Evolutionary conservation across 2,888 invertebrate genomes (phyloP).

Genomic region (Ptilodon capucinus): DNA sequence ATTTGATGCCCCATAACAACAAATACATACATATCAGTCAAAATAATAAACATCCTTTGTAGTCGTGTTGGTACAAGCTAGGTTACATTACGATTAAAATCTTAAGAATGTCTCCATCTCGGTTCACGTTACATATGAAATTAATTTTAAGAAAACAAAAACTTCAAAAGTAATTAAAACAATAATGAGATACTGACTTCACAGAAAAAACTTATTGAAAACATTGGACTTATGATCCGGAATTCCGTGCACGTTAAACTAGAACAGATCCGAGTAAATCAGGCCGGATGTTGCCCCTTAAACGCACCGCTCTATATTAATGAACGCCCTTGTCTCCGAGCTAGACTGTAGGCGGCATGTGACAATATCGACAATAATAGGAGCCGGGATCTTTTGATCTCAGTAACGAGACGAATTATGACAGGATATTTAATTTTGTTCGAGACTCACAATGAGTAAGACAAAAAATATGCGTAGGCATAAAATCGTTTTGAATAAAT

Average conservation of each 20-base stretch:
- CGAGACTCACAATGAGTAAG: neutral
- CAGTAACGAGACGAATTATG: constrained; percentile 29
- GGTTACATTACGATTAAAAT: too few species aligned
- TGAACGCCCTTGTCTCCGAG: constrained; percentile 24
- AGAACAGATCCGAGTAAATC: constrained; percentile 11
- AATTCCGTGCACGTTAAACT: constrained; percentile 2
- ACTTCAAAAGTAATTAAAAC: too few species aligned
- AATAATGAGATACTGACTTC: too few species aligned
- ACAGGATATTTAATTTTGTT: constrained; percentile 34
- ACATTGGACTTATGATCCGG: neutral
- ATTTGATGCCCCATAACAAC: too few species aligned
- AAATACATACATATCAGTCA: too few species aligned
- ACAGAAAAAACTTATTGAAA: too few species aligned
- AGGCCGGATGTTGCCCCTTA: constrained; percentile 17
- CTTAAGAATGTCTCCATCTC: too few species aligned
- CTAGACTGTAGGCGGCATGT: constrained; percentile 15
- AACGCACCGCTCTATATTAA: constrained; percentile 23
- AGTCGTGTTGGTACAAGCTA: too few species aligned
- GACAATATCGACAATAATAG: constrained; percentile 31
- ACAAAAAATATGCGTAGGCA: too few species aligned
- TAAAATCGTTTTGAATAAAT: neutral
- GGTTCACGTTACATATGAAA: too few species aligned
- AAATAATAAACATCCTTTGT: too few species aligned
- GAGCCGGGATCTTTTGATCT: constrained; percentile 22
- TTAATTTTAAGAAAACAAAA: too few species aligned